Evolutionary conservation across 1,140 invertebrate genomes (phyloP).

Genomic region (Sitobion miscanthi): DNA sequence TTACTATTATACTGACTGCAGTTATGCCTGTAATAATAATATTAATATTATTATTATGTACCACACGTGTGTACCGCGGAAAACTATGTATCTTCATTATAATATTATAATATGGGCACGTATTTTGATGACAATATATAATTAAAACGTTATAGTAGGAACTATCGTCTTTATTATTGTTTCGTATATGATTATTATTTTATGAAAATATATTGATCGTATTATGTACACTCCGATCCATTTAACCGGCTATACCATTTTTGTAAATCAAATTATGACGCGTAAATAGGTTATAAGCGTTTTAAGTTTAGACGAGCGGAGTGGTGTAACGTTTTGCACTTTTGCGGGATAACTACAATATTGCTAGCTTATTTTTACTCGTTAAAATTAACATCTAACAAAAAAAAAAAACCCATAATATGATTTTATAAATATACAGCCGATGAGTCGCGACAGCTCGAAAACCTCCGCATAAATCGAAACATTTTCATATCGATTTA

Average conservation of each 20-base stretch:
- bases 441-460: too few species aligned
- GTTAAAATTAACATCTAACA: not conserved
- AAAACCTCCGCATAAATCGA: too few species aligned
- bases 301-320: not conserved
- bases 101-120: not conserved
- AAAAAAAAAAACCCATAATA: too few species aligned
- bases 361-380: not conserved
- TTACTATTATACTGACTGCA: not conserved
- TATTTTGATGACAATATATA: not conserved
- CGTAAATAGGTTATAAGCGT: not conserved
- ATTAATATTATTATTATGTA: not conserved
- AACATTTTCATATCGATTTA: too few species aligned
- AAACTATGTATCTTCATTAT: not conserved
- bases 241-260: not conserved
- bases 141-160: not conserved
- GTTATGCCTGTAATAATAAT: not conserved
- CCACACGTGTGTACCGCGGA: not conserved
- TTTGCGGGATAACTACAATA: not conserved
- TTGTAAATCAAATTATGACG: too few species aligned
- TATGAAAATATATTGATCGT: not conserved
- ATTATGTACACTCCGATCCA: not conserved
- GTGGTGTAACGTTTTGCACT: not conserved
- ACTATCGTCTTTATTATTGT: not conserved
- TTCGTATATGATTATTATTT: not conserved
- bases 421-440: too few species aligned